These are phyloP conservation scores for Aplochiton taeniatus DNA, from an alignment of 2,797 vertebrate species.

Conservation along the genomic window DNA sequence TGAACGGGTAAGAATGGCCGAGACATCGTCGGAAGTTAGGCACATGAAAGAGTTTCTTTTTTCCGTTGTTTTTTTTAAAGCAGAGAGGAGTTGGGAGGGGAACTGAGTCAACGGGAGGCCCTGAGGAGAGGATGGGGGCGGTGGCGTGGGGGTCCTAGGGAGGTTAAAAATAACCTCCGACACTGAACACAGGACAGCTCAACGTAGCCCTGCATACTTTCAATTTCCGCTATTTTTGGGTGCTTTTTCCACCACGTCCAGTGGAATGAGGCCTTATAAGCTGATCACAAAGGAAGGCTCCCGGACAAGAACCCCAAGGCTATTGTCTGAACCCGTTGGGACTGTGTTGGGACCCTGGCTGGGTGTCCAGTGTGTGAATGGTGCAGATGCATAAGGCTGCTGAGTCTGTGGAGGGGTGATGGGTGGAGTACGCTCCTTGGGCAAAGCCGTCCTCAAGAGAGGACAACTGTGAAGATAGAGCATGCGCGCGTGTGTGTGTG, in stretches of 20 bases:
- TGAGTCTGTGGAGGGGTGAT: too few species aligned
- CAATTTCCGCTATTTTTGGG: conserved; percentile 71
- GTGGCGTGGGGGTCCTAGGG: conserved; percentile 13
- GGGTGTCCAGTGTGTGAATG: too few species aligned
- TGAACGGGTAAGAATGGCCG: conserved; percentile 41
- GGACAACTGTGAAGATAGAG: conserved; percentile 53
- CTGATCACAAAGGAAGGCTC: conserved; percentile 59
- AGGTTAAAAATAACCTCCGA: conserved; percentile 74
- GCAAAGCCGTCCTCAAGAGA: conserved; percentile 5
- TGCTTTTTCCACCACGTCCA: conserved; percentile 73
- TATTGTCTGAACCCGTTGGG: too few species aligned
- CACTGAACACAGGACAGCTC: conserved; percentile 48
- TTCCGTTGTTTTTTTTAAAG: too few species aligned
- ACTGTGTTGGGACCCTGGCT: too few species aligned
- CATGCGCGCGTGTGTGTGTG: not conserved
- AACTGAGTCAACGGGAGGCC: conserved; percentile 48
- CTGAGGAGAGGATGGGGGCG: conserved; percentile 24
- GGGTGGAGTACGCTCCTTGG: too few species aligned
- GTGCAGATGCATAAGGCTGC: too few species aligned
- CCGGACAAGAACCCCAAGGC: conserved; percentile 4
- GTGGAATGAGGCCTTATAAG: conserved; percentile 70
- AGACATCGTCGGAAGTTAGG: not conserved
- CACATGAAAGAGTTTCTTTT: conserved; percentile 5
- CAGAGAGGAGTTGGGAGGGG: conserved; percentile 24
- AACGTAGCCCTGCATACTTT: conserved; percentile 65